A percentile compares a stretch with the other conserved stretches of the same genome.
These are phyloP conservation scores for Zonitis immaculata DNA, from an alignment of 2,888 invertebrate genomes.

Conservation along the genomic window DNA sequence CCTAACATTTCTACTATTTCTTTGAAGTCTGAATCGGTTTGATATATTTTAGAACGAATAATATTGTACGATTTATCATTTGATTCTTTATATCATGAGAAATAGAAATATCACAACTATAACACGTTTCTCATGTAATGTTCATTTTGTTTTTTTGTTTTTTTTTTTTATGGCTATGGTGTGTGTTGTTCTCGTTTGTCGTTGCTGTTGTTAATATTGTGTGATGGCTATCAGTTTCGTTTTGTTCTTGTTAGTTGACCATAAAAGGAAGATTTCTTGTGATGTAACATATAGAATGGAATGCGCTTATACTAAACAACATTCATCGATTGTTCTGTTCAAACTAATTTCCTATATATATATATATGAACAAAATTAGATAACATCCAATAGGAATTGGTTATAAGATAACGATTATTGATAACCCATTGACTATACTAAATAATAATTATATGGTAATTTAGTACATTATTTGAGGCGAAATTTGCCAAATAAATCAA, in stretches of 20 bases:
- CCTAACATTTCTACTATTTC: background rate
- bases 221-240: background rate
- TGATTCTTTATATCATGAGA: background rate
- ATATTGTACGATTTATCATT: background rate
- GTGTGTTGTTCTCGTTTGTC: background rate
- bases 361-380: background rate
- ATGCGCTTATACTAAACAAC: background rate
- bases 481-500: no score
- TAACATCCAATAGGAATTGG: background rate
- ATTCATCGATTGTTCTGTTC: background rate
- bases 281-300: background rate
- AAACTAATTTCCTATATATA: background rate
- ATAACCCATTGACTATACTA: background rate
- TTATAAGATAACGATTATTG: background rate
- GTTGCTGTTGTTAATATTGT: background rate
- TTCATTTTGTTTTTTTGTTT: background rate
- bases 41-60: background rate
- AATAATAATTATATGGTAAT: background rate
- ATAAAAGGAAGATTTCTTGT: background rate
- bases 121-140: background rate
- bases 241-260: background rate
- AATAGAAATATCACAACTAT: background rate
- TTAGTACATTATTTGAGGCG: no score
- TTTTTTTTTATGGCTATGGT: no score
- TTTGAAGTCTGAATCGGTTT: background rate